A percentile compares a stretch with the other conserved stretches of the same genome.
These are phyloP conservation scores for Porites rus DNA, from an alignment of 92 coral and sea anemone species.

Conservation along the genomic window DNA sequence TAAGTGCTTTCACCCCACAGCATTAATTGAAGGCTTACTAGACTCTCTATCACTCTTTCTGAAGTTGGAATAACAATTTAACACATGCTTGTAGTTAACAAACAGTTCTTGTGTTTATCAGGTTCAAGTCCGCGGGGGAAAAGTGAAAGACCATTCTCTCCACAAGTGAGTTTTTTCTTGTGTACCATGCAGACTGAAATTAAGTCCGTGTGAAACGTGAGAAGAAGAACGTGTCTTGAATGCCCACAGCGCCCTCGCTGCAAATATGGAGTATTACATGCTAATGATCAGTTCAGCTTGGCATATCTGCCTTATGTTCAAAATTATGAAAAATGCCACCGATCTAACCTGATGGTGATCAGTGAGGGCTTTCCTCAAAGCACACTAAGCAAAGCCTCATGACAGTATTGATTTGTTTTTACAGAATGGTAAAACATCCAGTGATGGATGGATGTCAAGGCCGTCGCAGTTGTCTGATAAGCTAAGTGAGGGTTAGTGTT, in stretches of 20 bases:
- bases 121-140: slow-evolving; percentile 48
- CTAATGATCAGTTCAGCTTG: too few relatives aligned
- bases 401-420: too few relatives aligned
- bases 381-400: neutral
- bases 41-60: neutral
- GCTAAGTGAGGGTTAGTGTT: slow-evolving; percentile 43
- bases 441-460: slow-evolving; percentile 24
- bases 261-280: too few relatives aligned
- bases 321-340: too few relatives aligned
- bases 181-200: too few relatives aligned
- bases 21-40: neutral
- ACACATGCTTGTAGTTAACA: neutral
- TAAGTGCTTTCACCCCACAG: too few relatives aligned
- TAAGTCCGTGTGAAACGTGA: too few relatives aligned
- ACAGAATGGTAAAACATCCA: slow-evolving; percentile 22
- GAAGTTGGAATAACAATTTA: neutral
- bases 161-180: slow-evolving; percentile 41
- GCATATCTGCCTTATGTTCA: too few relatives aligned
- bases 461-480: slow-evolving; percentile 17
- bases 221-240: too few relatives aligned
- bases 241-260: too few relatives aligned
- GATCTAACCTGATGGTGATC: too few relatives aligned
- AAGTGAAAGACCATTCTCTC: slow-evolving; percentile 44
- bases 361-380: too few relatives aligned
- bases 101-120: neutral